These are phyloP conservation scores for Nicator chloris DNA, from an alignment of 2,113 vertebrate species.

Conservation along the genomic window DNA sequence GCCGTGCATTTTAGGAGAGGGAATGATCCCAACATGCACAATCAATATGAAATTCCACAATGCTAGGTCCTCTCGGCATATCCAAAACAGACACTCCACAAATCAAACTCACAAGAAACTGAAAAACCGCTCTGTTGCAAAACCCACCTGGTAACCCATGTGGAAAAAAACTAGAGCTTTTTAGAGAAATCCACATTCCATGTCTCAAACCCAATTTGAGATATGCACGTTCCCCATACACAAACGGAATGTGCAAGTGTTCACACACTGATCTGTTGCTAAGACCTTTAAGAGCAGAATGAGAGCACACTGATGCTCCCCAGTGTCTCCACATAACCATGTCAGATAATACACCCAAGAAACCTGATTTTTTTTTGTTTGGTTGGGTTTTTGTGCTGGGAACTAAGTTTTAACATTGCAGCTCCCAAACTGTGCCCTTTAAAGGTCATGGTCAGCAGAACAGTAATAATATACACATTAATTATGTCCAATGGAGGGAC, in stretches of 20 bases:
- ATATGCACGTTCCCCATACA: neutral
- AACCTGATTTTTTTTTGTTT: neutral
- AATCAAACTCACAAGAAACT: neutral
- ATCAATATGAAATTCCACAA: neutral
- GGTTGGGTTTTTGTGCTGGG: too few relatives aligned
- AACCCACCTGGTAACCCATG: neutral
- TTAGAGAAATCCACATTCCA: slow-evolving; percentile 2
- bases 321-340: neutral
- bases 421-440: neutral
- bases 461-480: neutral
- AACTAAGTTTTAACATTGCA: neutral
- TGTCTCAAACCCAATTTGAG: neutral
- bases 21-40: slow-evolving; percentile 1
- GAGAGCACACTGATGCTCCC: neutral
- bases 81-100: neutral
- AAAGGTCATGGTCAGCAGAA: neutral
- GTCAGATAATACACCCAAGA: neutral
- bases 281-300: neutral
- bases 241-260: neutral
- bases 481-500: neutral
- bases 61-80: neutral
- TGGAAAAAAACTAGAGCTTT: neutral
- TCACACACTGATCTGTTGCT: neutral
- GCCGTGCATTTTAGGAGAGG: slow-evolving; percentile 17
- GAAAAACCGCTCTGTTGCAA: neutral